Evolutionary conservation across 2,888 invertebrate genomes (phyloP).

Genomic region (Drosophila mimetica): DNA sequence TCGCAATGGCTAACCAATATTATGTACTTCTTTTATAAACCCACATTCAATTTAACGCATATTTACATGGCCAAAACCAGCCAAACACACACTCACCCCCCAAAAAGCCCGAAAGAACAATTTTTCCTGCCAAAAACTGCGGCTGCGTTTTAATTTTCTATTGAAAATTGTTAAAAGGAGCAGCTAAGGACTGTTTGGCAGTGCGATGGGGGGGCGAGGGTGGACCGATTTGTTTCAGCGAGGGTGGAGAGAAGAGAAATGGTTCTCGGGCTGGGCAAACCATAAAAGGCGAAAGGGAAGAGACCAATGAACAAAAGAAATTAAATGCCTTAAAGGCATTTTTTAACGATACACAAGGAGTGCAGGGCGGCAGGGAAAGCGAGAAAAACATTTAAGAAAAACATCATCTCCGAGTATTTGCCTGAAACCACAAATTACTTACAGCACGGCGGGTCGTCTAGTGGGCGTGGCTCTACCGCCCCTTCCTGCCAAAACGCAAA

Average conservation of each 20-base stretch:
- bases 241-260: conserved; percentile 9
- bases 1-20: conserved; percentile 36
- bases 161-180: conserved; percentile 75
- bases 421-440: conserved; percentile 80
- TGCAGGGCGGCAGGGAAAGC: conserved; percentile 31
- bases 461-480: conserved; percentile 52
- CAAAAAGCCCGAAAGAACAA: conserved; percentile 52
- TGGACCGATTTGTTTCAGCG: conserved; percentile 33
- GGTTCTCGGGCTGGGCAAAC: conserved; percentile 27
- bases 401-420: conserved; percentile 77
- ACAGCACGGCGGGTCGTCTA: conserved; percentile 75
- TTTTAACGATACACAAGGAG: conserved; percentile 68
- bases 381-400: conserved; percentile 77
- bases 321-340: conserved; percentile 79
- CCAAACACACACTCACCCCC: conserved; percentile 20
- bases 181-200: conserved; percentile 10
- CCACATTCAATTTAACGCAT: conserved; percentile 45
- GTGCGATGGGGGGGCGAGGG: conserved; percentile 8
- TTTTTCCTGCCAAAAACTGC: conserved; percentile 64
- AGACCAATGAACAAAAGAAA: conserved; percentile 77
- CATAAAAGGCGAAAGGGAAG: conserved; percentile 54
- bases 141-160: conserved; percentile 74
- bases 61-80: conserved; percentile 55
- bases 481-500: conserved; percentile 9
- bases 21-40: conserved; percentile 55